These are phyloP conservation scores for Trisateles emortualis DNA, from an alignment of 2,888 invertebrate species.

Conservation along the genomic window DNA sequence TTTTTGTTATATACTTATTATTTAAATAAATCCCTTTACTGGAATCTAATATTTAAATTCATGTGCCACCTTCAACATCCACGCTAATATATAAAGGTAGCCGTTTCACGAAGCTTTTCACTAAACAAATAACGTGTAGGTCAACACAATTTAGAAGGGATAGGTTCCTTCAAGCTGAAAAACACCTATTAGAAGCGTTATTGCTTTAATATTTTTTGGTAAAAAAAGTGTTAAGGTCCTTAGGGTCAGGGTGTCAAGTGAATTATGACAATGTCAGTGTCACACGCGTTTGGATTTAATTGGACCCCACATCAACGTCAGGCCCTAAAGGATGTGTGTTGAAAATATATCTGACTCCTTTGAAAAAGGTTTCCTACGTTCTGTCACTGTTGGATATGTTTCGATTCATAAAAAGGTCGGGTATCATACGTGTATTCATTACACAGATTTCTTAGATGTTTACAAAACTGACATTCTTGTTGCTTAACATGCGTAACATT, in stretches of 20 bases:
- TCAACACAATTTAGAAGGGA: background rate
- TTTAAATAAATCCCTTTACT: background rate
- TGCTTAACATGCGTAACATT: too few relatives aligned
- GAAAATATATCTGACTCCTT: conserved; percentile 44
- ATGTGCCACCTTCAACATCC: background rate
- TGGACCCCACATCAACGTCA: conserved; percentile 50
- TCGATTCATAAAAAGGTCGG: conserved; percentile 28
- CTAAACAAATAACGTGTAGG: background rate
- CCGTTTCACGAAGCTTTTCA: background rate
- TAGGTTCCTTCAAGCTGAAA: conserved; percentile 1
- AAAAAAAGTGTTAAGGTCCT: conserved; percentile 4
- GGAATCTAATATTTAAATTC: background rate
- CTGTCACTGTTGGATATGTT: conserved; percentile 24
- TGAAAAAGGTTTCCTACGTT: conserved; percentile 31
- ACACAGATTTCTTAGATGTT: conserved; percentile 1
- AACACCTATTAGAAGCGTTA: conserved; percentile 9
- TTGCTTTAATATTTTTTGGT: conserved; percentile 7
- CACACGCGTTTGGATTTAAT: conserved; percentile 40
- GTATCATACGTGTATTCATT: conserved; percentile 3
- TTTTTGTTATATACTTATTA: background rate
- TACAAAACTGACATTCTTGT: background rate
- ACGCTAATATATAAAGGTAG: background rate
- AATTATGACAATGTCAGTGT: conserved; percentile 43
- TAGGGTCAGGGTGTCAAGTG: conserved; percentile 32
- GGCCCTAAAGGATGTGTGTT: conserved; percentile 24